Conservation (phyloP, 1,140 invertebrate genomes). For the Galendromus occidentalis region DNA sequence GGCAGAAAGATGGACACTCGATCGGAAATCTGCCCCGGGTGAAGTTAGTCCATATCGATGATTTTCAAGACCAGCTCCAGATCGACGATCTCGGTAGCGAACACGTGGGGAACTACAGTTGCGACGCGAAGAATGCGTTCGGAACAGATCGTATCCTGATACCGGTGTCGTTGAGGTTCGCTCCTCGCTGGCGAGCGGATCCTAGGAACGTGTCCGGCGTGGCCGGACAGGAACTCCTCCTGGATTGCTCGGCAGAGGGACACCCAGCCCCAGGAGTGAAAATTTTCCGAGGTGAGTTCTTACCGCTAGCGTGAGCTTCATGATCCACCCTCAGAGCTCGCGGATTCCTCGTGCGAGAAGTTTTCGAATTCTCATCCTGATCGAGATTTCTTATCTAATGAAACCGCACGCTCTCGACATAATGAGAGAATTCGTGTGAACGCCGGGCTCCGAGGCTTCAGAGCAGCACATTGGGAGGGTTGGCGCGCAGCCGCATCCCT, state of each 20-base stretch:
- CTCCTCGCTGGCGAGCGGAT: neutral
- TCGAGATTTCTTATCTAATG: too few relatives aligned
- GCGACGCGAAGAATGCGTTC: conserved; percentile 19
- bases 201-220: neutral
- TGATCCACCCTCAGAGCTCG: too few relatives aligned
- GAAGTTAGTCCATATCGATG: conserved; percentile 17
- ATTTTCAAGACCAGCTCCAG: conserved; percentile 16
- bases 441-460: too few relatives aligned
- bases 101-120: conserved; percentile 21
- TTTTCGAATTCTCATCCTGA: too few relatives aligned
- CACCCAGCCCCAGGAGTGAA: neutral
- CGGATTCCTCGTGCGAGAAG: too few relatives aligned
- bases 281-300: neutral
- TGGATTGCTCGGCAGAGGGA: neutral
- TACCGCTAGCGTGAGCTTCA: too few relatives aligned
- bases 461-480: too few relatives aligned
- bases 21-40: conserved; percentile 34
- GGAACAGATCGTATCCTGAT: conserved; percentile 11
- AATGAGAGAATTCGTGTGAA: too few relatives aligned
- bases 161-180: neutral
- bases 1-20: conserved; percentile 59
- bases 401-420: too few relatives aligned
- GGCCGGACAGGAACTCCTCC: neutral
- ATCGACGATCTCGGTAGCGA: conserved; percentile 14
- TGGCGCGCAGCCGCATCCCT: too few relatives aligned